phyloP scores from a whole-genome alignment of 2,797 vertebrate species.

The Gadopsis bispinosus region DNA sequence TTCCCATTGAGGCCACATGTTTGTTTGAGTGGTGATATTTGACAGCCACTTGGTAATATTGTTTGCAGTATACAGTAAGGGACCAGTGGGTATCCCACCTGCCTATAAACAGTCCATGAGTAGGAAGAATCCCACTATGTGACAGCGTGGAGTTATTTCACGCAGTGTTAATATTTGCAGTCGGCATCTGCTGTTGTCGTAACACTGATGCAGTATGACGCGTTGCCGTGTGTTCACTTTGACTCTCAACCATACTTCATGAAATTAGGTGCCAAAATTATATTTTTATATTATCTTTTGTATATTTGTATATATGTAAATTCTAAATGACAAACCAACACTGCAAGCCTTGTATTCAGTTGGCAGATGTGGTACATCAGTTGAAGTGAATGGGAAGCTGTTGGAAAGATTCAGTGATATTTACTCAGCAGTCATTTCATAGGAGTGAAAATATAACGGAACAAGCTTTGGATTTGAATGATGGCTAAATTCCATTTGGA shows the following conservation, averaged over 20 bases:
- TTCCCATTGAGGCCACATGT: not conserved
- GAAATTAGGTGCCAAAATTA: not conserved
- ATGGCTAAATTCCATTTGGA: not conserved
- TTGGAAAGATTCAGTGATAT: not conserved
- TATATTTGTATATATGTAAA: not conserved
- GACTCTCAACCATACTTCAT: slow-evolving; percentile 13
- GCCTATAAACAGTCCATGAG: slow-evolving; percentile 2
- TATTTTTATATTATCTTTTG: not conserved
- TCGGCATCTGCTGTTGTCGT: slow-evolving; percentile 18
- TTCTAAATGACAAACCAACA: not conserved
- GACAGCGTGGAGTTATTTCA: slow-evolving; percentile 5
- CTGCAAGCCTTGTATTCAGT: not conserved
- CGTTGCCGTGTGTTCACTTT: not conserved
- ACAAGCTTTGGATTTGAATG: not conserved
- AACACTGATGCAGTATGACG: slow-evolving; percentile 12
- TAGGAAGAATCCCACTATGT: not conserved
- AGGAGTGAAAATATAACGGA: not conserved
- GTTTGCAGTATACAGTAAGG: not conserved
- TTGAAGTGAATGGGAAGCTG: slow-evolving; percentile 16
- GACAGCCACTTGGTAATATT: not conserved
- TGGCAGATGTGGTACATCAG: not conserved
- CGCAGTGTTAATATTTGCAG: slow-evolving; percentile 32
- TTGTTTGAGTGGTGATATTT: not conserved
- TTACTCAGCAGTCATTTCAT: not conserved
- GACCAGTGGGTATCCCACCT: not conserved